These are phyloP conservation scores for Phengaris alcon DNA, from an alignment of 2,888 invertebrate genomes.

Conservation along the genomic window DNA sequence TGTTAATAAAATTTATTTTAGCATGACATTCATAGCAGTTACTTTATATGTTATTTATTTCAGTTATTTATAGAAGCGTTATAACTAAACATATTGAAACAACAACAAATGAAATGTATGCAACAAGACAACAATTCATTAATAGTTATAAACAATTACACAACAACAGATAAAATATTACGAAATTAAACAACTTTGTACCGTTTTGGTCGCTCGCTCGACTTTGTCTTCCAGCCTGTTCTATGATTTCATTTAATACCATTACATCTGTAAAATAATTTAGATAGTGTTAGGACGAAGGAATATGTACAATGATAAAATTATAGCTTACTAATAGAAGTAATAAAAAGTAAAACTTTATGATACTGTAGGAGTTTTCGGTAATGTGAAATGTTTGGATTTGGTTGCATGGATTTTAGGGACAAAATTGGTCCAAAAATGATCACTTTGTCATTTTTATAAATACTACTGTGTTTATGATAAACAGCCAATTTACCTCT, in stretches of 20 bases:
- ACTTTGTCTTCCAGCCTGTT: constrained; percentile 95
- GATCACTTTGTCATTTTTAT: too few species aligned
- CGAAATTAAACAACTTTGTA: constrained; percentile 60
- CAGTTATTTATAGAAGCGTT: constrained; percentile 29
- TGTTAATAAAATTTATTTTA: constrained; percentile 28
- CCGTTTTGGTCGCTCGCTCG: constrained; percentile 92
- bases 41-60: constrained; percentile 28
- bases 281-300: too few species aligned
- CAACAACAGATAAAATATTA: constrained; percentile 35
- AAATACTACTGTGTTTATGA: too few species aligned
- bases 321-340: not conserved
- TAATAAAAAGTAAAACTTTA: too few species aligned
- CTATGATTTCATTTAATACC: constrained; percentile 97
- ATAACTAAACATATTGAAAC: constrained; percentile 31
- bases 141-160: constrained; percentile 30
- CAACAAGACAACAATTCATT: constrained; percentile 44
- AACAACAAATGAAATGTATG: constrained; percentile 39
- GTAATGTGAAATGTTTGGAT: too few species aligned
- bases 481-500: constrained; percentile 81
- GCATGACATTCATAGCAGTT: constrained; percentile 24
- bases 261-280: constrained; percentile 89
- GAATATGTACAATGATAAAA: too few species aligned
- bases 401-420: too few species aligned
- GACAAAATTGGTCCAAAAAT: too few species aligned
- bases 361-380: too few species aligned